These are phyloP conservation scores for Melinaea marsaeus DNA, from an alignment of 2,888 invertebrate species.

Conservation along the genomic window DNA sequence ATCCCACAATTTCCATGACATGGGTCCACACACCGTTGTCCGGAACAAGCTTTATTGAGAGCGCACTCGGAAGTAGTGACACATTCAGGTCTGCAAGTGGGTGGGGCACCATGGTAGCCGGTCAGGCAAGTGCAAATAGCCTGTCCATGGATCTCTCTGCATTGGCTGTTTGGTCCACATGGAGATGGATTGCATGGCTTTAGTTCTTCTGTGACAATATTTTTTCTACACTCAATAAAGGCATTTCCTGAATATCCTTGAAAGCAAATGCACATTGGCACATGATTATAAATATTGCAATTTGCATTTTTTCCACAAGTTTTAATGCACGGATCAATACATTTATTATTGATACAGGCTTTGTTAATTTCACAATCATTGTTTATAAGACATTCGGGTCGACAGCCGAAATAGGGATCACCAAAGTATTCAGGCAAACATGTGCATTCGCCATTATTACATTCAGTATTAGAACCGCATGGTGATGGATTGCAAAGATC, in stretches of 20 bases:
- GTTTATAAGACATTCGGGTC: slow-evolving; percentile 89
- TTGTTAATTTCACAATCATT: slow-evolving; percentile 83
- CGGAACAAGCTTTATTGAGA: slow-evolving; percentile 82
- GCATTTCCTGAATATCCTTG: slow-evolving; percentile 83
- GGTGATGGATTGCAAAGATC: slow-evolving; percentile 82
- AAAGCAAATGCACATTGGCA: slow-evolving; percentile 79
- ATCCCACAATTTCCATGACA: slow-evolving; percentile 85
- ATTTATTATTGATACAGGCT: slow-evolving; percentile 85
- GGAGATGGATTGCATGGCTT: slow-evolving; percentile 84
- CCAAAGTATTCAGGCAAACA: slow-evolving; percentile 86
- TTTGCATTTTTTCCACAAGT: slow-evolving; percentile 86
- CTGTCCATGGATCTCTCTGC: slow-evolving; percentile 81
- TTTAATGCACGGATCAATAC: slow-evolving; percentile 86
- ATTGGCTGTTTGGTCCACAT: slow-evolving; percentile 85
- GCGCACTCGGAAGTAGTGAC: slow-evolving; percentile 82
- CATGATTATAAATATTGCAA: slow-evolving; percentile 83
- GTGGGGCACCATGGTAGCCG: slow-evolving; percentile 84
- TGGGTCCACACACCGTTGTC: slow-evolving; percentile 84
- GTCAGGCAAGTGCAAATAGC: slow-evolving; percentile 84
- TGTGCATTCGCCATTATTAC: slow-evolving; percentile 82
- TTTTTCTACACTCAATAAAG: slow-evolving; percentile 79
- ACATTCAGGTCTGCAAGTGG: slow-evolving; percentile 85
- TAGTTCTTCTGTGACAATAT: slow-evolving; percentile 51
- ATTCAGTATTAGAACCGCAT: slow-evolving; percentile 85
- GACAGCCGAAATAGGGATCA: slow-evolving; percentile 86